phyloP scores from a whole-genome alignment of 1,140 invertebrate species.

The Dinothrombium tinctorium region DNA sequence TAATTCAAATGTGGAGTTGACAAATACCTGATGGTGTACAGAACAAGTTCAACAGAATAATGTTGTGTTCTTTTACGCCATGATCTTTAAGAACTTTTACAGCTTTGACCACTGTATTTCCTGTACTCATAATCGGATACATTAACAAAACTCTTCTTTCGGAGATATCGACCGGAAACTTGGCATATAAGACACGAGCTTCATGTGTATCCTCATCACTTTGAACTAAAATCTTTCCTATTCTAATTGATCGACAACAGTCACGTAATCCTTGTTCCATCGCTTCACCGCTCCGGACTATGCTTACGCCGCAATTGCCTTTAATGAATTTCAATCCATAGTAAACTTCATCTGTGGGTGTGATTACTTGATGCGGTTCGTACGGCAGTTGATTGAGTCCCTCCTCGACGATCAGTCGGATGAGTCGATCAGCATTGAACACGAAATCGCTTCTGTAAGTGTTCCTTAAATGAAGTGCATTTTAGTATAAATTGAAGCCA shows the following conservation, averaged over 20 bases:
- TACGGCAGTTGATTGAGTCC: slow-evolving; percentile 91
- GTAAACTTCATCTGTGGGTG: slow-evolving; percentile 64
- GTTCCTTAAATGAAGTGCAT: too few relatives aligned
- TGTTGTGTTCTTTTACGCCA: slow-evolving; percentile 70
- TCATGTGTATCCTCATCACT: slow-evolving; percentile 87
- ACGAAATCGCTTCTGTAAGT: slow-evolving; percentile 88
- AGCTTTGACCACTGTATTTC: slow-evolving; percentile 81
- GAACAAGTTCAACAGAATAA: slow-evolving; percentile 86
- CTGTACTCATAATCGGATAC: slow-evolving; percentile 95
- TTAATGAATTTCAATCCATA: slow-evolving; percentile 76
- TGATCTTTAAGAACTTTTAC: slow-evolving; percentile 80
- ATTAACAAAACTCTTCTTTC: slow-evolving; percentile 72
- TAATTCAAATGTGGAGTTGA: too few relatives aligned
- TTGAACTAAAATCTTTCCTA: slow-evolving; percentile 94
- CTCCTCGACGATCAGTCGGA: slow-evolving; percentile 88
- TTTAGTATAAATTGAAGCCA: too few relatives aligned
- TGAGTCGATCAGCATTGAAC: slow-evolving; percentile 85
- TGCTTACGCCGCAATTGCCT: slow-evolving; percentile 95
- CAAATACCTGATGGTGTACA: slow-evolving; percentile 50
- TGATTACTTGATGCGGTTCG: slow-evolving; percentile 58
- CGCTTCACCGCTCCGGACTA: slow-evolving; percentile 73
- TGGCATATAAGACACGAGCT: slow-evolving; percentile 78
- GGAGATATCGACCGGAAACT: slow-evolving; percentile 84
- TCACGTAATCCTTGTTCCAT: slow-evolving; percentile 92
- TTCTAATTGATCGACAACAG: slow-evolving; percentile 87